Conservation (phyloP, 2,113 vertebrate species). For the Cyanoderma ruficeps region DNA sequence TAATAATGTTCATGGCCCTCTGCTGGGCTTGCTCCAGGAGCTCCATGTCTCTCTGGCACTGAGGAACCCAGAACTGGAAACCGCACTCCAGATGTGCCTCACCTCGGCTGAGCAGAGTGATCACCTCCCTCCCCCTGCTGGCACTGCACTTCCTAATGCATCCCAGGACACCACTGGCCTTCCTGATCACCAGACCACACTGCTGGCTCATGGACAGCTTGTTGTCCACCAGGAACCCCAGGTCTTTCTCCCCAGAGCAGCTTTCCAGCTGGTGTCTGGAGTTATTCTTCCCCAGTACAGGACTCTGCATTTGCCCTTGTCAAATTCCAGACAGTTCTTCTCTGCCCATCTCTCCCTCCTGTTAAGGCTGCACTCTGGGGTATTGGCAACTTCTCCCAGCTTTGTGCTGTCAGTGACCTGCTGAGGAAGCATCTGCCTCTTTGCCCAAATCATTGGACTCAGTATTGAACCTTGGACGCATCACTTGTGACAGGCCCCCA, state of each 20-base stretch:
- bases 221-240: not conserved
- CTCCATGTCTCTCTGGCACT: not conserved
- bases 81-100: not conserved
- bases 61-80: not conserved
- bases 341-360: not conserved
- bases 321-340: not conserved
- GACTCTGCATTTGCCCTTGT: not conserved
- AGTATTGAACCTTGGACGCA: not conserved
- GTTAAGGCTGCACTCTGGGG: not conserved
- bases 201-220: not conserved
- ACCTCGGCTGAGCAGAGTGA: rapidly evolving
- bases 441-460: not conserved
- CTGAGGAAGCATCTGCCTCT: not conserved
- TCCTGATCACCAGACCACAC: not conserved
- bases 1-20: not conserved
- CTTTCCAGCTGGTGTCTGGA: not conserved
- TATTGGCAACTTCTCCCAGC: not conserved
- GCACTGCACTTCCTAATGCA: rapidly evolving
- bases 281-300: not conserved
- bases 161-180: no score
- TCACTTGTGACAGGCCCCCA: not conserved
- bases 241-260: not conserved
- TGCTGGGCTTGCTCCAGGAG: rapidly evolving
- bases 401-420: not conserved
- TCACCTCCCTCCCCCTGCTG: rapidly evolving